These are phyloP conservation scores for Copidosoma aretas DNA, from an alignment of 2,888 invertebrate genomes.

Conservation along the genomic window DNA sequence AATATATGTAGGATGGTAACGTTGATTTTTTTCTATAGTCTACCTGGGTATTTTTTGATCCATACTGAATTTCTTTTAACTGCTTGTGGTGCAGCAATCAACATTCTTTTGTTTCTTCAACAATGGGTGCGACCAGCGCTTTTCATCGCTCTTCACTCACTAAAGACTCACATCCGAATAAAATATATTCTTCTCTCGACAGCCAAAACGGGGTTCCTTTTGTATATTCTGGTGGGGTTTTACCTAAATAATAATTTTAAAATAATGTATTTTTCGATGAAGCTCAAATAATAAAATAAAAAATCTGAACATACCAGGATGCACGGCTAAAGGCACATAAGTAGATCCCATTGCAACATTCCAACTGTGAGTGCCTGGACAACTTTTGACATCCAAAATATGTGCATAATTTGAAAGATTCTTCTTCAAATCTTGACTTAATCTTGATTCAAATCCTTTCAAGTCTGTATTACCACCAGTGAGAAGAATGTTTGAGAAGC, in stretches of 20 bases:
- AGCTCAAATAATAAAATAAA: background rate
- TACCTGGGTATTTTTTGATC: conserved; percentile 26
- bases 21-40: conserved; percentile 42
- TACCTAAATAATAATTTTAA: conserved; percentile 49
- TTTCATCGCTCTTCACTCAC: conserved; percentile 40
- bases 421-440: conserved; percentile 59
- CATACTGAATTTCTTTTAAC: background rate
- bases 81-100: background rate
- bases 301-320: conserved; percentile 52
- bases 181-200: conserved; percentile 61
- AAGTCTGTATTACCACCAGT: conserved; percentile 63
- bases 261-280: background rate
- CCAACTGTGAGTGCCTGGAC: conserved; percentile 60
- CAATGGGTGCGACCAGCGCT: conserved; percentile 1
- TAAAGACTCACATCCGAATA: conserved; percentile 61
- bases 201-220: conserved; percentile 62
- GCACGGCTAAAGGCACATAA: conserved; percentile 59
- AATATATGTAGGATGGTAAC: conserved; percentile 55
- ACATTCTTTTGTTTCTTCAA: background rate
- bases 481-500: conserved; percentile 60
- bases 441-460: conserved; percentile 58
- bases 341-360: conserved; percentile 62
- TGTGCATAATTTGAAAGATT: conserved; percentile 58
- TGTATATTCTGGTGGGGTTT: conserved; percentile 58
- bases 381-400: conserved; percentile 59